Conservation (phyloP, 2,888 invertebrate genomes). For the Steromphala cineraria region DNA sequence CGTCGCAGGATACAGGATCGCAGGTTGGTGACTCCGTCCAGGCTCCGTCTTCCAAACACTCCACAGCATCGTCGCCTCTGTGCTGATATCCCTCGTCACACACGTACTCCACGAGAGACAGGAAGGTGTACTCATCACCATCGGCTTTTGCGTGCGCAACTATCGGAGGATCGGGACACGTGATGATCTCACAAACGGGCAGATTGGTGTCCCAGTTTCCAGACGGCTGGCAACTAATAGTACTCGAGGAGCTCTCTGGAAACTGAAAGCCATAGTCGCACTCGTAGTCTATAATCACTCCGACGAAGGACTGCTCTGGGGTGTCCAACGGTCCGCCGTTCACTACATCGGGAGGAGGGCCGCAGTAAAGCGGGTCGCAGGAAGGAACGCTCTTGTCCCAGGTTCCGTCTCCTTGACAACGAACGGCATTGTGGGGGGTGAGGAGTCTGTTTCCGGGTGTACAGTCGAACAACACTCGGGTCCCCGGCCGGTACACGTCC, state of each 20-base stretch:
- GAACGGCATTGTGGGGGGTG: constrained; percentile 49
- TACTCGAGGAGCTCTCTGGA: constrained; percentile 36
- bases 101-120: constrained; percentile 59
- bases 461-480: constrained; percentile 51
- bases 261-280: constrained; percentile 56
- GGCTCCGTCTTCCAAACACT: constrained; percentile 60
- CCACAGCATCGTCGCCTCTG: constrained; percentile 47
- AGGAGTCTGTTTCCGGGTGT: constrained; percentile 53
- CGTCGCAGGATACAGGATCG: constrained; percentile 73
- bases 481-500: constrained; percentile 44
- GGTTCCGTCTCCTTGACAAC: constrained; percentile 61
- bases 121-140: constrained; percentile 48
- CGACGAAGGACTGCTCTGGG: constrained; percentile 53
- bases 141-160: constrained; percentile 51
- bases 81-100: constrained; percentile 70
- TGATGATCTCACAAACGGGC: constrained; percentile 62
- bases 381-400: constrained; percentile 65
- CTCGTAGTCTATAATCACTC: constrained; percentile 45
- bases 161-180: constrained; percentile 60
- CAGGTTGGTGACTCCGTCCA: constrained; percentile 64
- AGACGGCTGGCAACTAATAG: constrained; percentile 59
- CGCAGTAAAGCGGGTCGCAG: constrained; percentile 60
- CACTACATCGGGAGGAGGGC: constrained; percentile 67
- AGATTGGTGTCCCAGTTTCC: constrained; percentile 67
- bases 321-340: constrained; percentile 35